These are phyloP conservation scores for Nephrocerus scutellatus DNA, from an alignment of 2,888 invertebrate genomes.

Conservation along the genomic window DNA sequence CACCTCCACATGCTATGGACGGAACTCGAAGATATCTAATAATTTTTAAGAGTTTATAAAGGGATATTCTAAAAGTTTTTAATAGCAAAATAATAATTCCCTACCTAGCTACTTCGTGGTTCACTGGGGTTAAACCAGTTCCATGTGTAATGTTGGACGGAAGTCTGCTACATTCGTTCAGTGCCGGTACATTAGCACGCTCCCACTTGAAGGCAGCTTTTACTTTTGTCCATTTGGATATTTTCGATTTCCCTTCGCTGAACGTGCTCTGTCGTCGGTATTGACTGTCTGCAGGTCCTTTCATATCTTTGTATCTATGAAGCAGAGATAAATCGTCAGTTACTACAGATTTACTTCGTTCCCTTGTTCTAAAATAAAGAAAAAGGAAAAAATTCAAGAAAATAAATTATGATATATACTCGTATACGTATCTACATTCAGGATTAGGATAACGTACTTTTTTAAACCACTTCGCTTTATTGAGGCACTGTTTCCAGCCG, in stretches of 20 bases:
- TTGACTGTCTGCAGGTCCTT: slow-evolving; percentile 4
- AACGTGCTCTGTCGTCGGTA: slow-evolving; percentile 44
- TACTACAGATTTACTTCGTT: slow-evolving; percentile 62
- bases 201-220: slow-evolving; percentile 87
- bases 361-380: slow-evolving; percentile 43
- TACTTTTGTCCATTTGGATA: slow-evolving; percentile 81
- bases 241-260: slow-evolving; percentile 44
- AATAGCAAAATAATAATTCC: slow-evolving; percentile 6
- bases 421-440: not conserved
- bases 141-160: slow-evolving; percentile 39
- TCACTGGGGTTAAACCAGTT: slow-evolving; percentile 48
- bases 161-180: slow-evolving; percentile 39
- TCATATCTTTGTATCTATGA: slow-evolving; percentile 37
- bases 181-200: slow-evolving; percentile 55
- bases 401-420: slow-evolving; percentile 29
- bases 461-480: slow-evolving; percentile 50
- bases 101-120: slow-evolving; percentile 49
- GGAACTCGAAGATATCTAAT: slow-evolving; percentile 50
- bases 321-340: slow-evolving; percentile 54
- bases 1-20: slow-evolving; percentile 43
- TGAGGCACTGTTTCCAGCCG: slow-evolving; percentile 50
- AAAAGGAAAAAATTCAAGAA: not conserved
- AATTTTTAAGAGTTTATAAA: not conserved
- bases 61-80: not conserved
- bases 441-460: slow-evolving; percentile 30